A percentile compares a stretch with the other conserved stretches of the same genome.
Evolutionary conservation across 2,797 vertebrate species (phyloP).

Genomic region (Cynodonichthys magdalenae): DNA sequence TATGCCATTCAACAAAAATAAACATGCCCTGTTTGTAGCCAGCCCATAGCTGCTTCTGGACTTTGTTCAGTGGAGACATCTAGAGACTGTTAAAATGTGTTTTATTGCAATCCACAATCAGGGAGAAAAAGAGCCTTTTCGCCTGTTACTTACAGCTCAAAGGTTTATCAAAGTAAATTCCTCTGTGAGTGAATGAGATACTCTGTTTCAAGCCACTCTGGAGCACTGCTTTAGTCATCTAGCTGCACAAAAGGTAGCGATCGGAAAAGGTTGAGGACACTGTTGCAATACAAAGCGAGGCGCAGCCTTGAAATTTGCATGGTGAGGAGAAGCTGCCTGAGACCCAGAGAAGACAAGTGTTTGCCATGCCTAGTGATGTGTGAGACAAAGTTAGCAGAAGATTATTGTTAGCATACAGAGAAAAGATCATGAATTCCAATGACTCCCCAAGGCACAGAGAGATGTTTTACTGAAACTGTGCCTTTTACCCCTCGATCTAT

Average conservation of each 20-base stretch:
- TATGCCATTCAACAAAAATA: conserved; percentile 60
- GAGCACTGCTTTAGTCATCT: conserved; percentile 59
- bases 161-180: conserved; percentile 68
- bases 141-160: conserved; percentile 49
- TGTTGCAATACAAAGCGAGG: conserved; percentile 72
- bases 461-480: conserved; percentile 61
- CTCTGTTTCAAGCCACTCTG: conserved; percentile 47
- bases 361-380: conserved; percentile 73
- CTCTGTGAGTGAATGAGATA: conserved; percentile 58
- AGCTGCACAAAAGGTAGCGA: conserved; percentile 59
- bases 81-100: conserved; percentile 37
- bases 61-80: conserved; percentile 45
- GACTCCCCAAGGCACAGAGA: conserved; percentile 70
- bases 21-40: conserved; percentile 38
- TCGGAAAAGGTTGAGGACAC: conserved; percentile 71
- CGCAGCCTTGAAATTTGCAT: conserved; percentile 73
- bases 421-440: conserved; percentile 80
- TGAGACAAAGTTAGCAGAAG: conserved; percentile 70
- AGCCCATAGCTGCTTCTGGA: conserved; percentile 39
- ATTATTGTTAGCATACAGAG: conserved; percentile 79
- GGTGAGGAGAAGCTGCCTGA: conserved; percentile 61
- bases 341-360: conserved; percentile 66
- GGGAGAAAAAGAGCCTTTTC: conserved; percentile 32
- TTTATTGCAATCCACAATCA: conserved; percentile 32
- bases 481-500: conserved; percentile 61